Base-by-base conservation (phyloP, 1,140 invertebrate genomes). In the Chlorops oryzae region DNA sequence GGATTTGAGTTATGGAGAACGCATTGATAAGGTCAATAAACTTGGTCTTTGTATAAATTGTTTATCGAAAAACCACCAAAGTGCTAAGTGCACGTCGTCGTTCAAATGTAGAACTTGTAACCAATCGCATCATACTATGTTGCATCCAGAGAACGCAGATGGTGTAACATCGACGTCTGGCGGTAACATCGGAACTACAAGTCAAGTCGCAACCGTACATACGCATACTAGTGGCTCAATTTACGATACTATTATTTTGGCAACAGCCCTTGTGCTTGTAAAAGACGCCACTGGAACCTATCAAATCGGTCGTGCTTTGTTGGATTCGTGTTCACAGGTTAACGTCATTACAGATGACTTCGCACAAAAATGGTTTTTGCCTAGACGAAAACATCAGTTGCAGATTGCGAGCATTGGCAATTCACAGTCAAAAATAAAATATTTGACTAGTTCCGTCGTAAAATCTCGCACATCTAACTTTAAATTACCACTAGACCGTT, bases 271-370 rank as follows among this genome's bases (percentile, higher is more conserved):
- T 7, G 39, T 41, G 15, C 25, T 41, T 20, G 39, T 18, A 7
- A 41, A 41, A n/a, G 39, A 65, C 15, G 62, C 62, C 65, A 18
- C 10, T 3, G 20, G 5, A 13, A 32, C 10, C 6, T 5, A 5
- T 5, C 9, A n/a, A 21, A 20, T 41, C 15, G 39, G 39, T 41
- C 22, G 39, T 22, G 39, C 2, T 9, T 41, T 41, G 39, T 10
- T 41, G n/a, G 17, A 41, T 41, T 41, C 39, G 3, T 41, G 39
- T 18, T 46, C 44, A 15, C 44, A 46, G 23, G 3, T 46, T 18
- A 46, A 32, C 18, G 10, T 46, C 18, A 55, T 57, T 18, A 54
- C 44, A 6, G 28, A 43, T 43, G 18, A 22, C 10, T 43, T 43
- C 5, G 18, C 41, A 5, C 13, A 42, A 42, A 24, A 22, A 12